Evolutionary conservation across 2,113 vertebrate species (phyloP), one percentile per base, ranked within the genome.

Genomic region (Syngnathus typhle): DNA sequence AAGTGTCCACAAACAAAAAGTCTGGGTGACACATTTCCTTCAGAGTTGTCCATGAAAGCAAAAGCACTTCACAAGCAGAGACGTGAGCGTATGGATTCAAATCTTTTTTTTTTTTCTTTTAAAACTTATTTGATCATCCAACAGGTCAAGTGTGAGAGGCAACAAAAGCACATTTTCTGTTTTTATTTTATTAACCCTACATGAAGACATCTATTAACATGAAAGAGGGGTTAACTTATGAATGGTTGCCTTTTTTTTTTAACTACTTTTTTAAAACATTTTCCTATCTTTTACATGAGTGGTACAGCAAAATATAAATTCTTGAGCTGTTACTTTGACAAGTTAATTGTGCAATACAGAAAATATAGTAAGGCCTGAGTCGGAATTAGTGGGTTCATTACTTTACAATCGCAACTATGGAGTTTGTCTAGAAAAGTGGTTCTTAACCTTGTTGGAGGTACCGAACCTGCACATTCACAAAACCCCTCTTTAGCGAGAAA

Each of bases 231-330:
- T 89, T 90, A 92, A 82, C 77, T 92, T 93, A 92, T 90, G 92
- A 94, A 91, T 87, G 87, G 92, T 88, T 94, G 91, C 92, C 91
- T 82, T 93, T 92, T 93, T 89, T 76, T 70, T 59, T 27, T 27
- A 27, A 32, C 27, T 32, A 32, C 72, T 62, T 76, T 69, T 69
- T 79, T 70, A 47, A 32, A 36, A 27, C 46, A 56, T 75, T 56
- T 44, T 47, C 63, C 72, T 32, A 70, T 91, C 91, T 93, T 94
- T 94, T 92, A 96, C 93, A 95, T 94, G 94, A 96, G 94, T 94
- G 94, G 95, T 98, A 96, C 94, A 97, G 95, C 95, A 99, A 98
- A 98, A 99, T 98, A 98, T 92, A 98, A 87, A 93, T 96, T 96
- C 94, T 96, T 95, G 93, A 93, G 94, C 95, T 92, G 91, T 98